These are phyloP conservation scores for Matsumurasca onukii DNA, from an alignment of 1,140 invertebrate genomes.

Conservation along the genomic window DNA sequence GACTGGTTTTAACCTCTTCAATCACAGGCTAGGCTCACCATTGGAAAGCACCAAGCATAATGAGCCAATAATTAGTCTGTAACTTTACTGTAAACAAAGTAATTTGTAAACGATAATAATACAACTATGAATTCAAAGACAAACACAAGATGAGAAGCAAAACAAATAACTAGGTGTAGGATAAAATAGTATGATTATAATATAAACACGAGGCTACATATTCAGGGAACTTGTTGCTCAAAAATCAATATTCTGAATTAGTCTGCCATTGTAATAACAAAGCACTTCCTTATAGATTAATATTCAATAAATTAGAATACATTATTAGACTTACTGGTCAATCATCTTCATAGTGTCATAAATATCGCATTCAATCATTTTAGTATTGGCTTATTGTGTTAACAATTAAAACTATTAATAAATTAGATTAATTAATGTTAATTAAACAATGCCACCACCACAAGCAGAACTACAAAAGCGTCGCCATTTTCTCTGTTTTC, in stretches of 20 bases:
- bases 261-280: neutral
- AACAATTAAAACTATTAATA: too few relatives aligned
- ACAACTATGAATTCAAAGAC: neutral
- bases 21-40: too few relatives aligned
- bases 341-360: constrained; percentile 21
- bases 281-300: neutral
- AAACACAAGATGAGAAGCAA: neutral
- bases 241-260: constrained; percentile 14
- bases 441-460: too few relatives aligned
- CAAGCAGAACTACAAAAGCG: too few relatives aligned
- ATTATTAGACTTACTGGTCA: constrained; percentile 15
- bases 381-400: too few relatives aligned
- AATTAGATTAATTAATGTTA: too few relatives aligned
- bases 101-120: neutral
- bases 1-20: too few relatives aligned
- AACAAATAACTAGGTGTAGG: neutral
- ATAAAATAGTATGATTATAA: neutral
- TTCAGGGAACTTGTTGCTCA: constrained; percentile 5
- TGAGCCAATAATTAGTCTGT: too few relatives aligned
- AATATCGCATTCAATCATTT: constrained; percentile 22
- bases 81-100: neutral
- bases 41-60: too few relatives aligned
- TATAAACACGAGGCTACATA: neutral
- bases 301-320: neutral
- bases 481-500: too few relatives aligned